These are phyloP conservation scores for Plagiodera versicolora DNA, from an alignment of 2,888 invertebrate genomes.

Conservation along the genomic window DNA sequence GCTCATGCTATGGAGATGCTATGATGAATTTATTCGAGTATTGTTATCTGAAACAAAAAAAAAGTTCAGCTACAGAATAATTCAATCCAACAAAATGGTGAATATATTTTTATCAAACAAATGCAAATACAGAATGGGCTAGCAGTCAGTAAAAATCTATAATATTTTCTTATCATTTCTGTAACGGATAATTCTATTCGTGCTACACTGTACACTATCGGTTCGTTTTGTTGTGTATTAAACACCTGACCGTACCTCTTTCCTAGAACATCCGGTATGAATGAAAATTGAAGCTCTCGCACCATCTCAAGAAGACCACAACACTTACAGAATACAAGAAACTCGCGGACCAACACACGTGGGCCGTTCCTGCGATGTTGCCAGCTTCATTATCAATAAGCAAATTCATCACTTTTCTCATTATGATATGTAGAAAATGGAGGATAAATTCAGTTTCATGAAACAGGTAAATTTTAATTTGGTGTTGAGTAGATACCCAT, in stretches of 20 bases:
- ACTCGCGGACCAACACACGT: not conserved
- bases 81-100: too few relatives aligned
- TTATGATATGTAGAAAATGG: too few relatives aligned
- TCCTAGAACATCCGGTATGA: conserved; percentile 33
- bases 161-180: too few relatives aligned
- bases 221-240: not conserved
- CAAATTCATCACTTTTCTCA: not conserved
- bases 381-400: not conserved
- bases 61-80: too few relatives aligned
- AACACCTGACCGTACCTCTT: not conserved
- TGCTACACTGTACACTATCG: not conserved
- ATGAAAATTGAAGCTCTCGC: conserved; percentile 30
- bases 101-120: too few relatives aligned
- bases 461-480: too few relatives aligned
- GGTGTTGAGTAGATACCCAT: too few relatives aligned
- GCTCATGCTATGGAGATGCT: conserved; percentile 27
- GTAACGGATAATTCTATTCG: too few relatives aligned
- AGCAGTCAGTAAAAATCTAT: too few relatives aligned
- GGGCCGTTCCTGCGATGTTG: not conserved
- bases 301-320: conserved; percentile 20
- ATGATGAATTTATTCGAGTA: conserved; percentile 20
- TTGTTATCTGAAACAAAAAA: too few relatives aligned
- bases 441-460: too few relatives aligned
- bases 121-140: too few relatives aligned
- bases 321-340: conserved; percentile 7